Base-by-base conservation (phyloP, 2,888 invertebrate species). In the Blastobasis adustella region DNA sequence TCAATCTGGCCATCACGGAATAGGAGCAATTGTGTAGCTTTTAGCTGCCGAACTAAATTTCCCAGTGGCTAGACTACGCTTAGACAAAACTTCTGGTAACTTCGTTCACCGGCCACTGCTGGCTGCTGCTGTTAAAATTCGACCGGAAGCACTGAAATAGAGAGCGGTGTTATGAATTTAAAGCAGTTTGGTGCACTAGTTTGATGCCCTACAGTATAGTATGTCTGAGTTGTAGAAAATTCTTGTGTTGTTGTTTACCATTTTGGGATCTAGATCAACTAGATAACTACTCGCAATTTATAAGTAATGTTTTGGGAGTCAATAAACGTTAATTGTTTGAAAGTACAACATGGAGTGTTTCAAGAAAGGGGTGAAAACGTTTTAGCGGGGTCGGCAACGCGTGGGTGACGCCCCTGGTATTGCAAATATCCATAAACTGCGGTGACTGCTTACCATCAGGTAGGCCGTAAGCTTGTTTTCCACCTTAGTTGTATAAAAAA, bases 1-100 rank as follows among this genome's bases (percentile, higher is more conserved):
- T 74, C 64, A 69, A 74, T 76, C 62, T 65, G 60, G 57, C 61
- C 69, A 60, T 66, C 67, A 73, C 68, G 72, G 66, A 66, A 66
- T 61, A 56, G 50, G 8, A 63, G 65, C 59, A 64, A 71, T 73
- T 65, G 58, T 54, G 50, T 49, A 54, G 70, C 67, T 66, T 69
- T 66, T 67, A 69, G 63, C 56, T 54, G 37, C 42, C 45, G 49
- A 58, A 61, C 67, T 56, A 60, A 65, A 67, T 62, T 66, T 56
- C 59, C 55, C 36, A 44, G 54, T 44, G 47, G 58, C 45, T 40
- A 49, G 69, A 69, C 65, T 71, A 10, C n/a, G 37, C 23, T 10
- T 68, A 63, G 58, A 23, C 23, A 23, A 23, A 23, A 23, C 23
- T 23, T 51, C 47, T 50, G 56, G 49, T 62, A 71, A 71, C 72